Base-by-base conservation (phyloP, 2,797 vertebrate species). In the Pangasius krempfi region DNA sequence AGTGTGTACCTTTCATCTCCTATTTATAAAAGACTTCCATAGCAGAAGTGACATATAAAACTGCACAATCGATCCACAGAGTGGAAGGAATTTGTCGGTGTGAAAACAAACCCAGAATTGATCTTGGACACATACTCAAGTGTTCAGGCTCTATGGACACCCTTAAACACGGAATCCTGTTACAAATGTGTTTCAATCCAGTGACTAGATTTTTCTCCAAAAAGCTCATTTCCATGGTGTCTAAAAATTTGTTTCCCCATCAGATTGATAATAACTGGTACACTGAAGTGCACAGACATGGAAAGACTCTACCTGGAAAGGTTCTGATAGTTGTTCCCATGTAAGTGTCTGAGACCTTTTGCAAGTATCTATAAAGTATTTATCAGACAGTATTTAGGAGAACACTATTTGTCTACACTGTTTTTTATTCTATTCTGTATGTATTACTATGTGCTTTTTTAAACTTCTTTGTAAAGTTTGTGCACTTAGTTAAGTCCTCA, bases 61-160 rank as follows among this genome's bases (percentile, higher is more conserved):
- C 20, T 85, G 66, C 47, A 56, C 50, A 8, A 85, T 85, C 64
- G 83, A 85, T 72, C 30, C 66, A 37, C 30, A 85, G 50, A 14
- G 83, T 30, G 30, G 50, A 85, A 70, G 50, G 47, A 37, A 85
- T 70, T 72, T 85, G 64, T 54, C 5, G 30, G 66, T 85, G 83
- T 68, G 66, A 70, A 85, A 85, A 70, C 30, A 85, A 85, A 54
- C 64, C 47, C 18, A 30, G 66, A 84, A 84, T 85, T 56, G 83
- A 85, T 85, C 47, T 66, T 85, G 64, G 47, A 72, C 27, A 8
- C 66, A 83, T 33, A 37, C 16, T 84, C 47, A 25, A 68, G 47
- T 70, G 54, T 84, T 68, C 64, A 52, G 27, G 12, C 60, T 66
- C 40, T n/a, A 30, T 30, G 13, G 40, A 52, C 0, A 13, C 12